Conservation (phyloP, 2,888 invertebrate species). For the Nymphalis urticae region DNA sequence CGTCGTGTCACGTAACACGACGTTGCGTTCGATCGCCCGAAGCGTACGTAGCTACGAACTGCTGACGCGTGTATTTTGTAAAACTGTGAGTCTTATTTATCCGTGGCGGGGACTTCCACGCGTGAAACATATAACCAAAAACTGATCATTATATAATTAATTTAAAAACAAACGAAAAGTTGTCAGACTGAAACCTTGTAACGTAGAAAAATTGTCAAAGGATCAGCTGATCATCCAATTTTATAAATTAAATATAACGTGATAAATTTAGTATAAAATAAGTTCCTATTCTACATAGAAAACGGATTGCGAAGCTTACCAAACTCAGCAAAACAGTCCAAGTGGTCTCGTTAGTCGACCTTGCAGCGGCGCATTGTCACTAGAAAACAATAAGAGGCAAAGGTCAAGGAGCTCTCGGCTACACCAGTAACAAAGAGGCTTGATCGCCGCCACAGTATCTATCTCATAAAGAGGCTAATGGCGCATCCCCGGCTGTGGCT, state of each 20-base stretch:
- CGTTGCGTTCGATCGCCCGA: background rate
- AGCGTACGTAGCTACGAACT: background rate
- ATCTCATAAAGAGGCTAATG: conserved; percentile 13
- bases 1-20: no score
- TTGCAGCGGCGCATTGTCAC: conserved; percentile 22
- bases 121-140: background rate
- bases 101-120: background rate
- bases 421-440: background rate
- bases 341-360: conserved; percentile 28
- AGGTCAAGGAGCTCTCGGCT: conserved; percentile 24
- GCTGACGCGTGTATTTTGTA: background rate
- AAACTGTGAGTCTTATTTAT: background rate
- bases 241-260: background rate
- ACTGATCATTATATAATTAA: background rate
- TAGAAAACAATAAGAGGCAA: conserved; percentile 23
- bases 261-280: background rate
- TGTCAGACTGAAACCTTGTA: no score
- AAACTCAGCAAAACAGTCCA: conserved; percentile 6
- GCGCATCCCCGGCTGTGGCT: conserved; percentile 1
- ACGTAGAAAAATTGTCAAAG: no score
- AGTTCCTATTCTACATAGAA: background rate
- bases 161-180: no score
- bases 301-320: background rate
- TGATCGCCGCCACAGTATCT: conserved; percentile 16
- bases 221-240: background rate